Evolutionary conservation across 2,113 vertebrate genomes (phyloP), one percentile per base, ranked within the genome.

Genomic region (Aspiorhynchus laticeps): DNA sequence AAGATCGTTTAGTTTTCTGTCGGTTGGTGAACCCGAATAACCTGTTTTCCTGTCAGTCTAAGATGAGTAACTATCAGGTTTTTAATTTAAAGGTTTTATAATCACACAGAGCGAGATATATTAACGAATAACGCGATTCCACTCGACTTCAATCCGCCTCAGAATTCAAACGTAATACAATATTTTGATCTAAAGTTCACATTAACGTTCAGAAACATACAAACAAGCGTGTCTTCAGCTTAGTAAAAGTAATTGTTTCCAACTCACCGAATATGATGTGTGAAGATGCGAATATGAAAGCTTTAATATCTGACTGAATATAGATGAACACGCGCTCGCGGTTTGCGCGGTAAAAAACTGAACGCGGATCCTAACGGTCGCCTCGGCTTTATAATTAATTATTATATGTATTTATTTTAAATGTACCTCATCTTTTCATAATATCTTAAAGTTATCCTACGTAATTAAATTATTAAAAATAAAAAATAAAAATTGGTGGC

Each of bases 11-110:
- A 28, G 38, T 74, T 48, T 67, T 46, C 17, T 19, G n/a, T 26
- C 48, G 73, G 85, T 82, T 80, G n/a, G 48, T 88, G 87, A 87
- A 88, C 87, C 71, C 2, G 12, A 71, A 41, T 88, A 83, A 75
- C 67, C 84, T 0, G 17, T 48, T 63, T 24, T 36, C 48, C 21
- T 59, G 6, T 41, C 56, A 33, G 17, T 48, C 10, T 11, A 38
- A 17, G 12, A 59, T 36, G 15, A 36, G 71, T 38, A 59, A 36
- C 19, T n/a, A 59, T 36, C 8, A 11, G 28, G 11, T 33, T 12
- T 33, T 59, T 36, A 0, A 15, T 11, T 53, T 2, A 21, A 33
- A n/a, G 2, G n/a, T 31, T 69, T 82, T 12, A 48, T 48, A 69
- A 65, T 46, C 36, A 5, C 3, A 17, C 2, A 26, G 43, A 28